These are phyloP conservation scores for Salvator merianae DNA, from an alignment of 2,113 vertebrate species.

Conservation along the genomic window DNA sequence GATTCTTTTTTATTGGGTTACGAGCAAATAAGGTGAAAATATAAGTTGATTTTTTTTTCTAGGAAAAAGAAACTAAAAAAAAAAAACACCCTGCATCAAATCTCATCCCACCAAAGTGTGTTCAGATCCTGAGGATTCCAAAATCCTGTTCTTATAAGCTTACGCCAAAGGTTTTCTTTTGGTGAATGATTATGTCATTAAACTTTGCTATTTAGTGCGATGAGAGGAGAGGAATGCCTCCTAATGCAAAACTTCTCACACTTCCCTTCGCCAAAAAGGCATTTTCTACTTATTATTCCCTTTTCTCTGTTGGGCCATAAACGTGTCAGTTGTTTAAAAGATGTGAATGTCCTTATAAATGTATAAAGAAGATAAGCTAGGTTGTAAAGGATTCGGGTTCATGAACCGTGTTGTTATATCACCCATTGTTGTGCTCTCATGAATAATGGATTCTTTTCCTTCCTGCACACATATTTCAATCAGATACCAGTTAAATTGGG, in stretches of 20 bases:
- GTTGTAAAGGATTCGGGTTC: slow-evolving; percentile 68
- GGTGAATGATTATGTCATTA: slow-evolving; percentile 37
- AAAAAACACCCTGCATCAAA: slow-evolving; percentile 10
- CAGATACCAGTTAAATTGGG: slow-evolving; percentile 72
- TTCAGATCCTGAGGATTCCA: slow-evolving; percentile 25
- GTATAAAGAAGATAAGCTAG: slow-evolving; percentile 59
- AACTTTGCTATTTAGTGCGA: slow-evolving; percentile 33
- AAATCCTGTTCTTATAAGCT: slow-evolving; percentile 50
- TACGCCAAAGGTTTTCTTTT: slow-evolving; percentile 32
- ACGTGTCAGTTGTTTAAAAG: slow-evolving; percentile 59
- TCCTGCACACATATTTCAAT: slow-evolving; percentile 71
- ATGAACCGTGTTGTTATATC: slow-evolving; percentile 70
- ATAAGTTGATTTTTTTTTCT: too few relatives aligned
- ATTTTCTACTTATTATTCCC: slow-evolving; percentile 41
- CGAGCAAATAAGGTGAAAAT: slow-evolving; percentile 15
- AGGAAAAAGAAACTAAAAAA: not conserved
- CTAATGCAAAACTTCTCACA: slow-evolving; percentile 39
- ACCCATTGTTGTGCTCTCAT: slow-evolving; percentile 71
- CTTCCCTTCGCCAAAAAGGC: slow-evolving; percentile 39
- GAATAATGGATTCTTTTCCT: slow-evolving; percentile 74
- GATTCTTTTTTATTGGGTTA: slow-evolving; percentile 5
- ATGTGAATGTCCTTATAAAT: slow-evolving; percentile 60
- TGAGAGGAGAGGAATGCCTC: slow-evolving; percentile 29
- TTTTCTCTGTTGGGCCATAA: slow-evolving; percentile 28
- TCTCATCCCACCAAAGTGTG: slow-evolving; percentile 27